Evolutionary conservation across 2,113 vertebrate genomes (phyloP).

Genomic region (Leptocoma aspasia): DNA sequence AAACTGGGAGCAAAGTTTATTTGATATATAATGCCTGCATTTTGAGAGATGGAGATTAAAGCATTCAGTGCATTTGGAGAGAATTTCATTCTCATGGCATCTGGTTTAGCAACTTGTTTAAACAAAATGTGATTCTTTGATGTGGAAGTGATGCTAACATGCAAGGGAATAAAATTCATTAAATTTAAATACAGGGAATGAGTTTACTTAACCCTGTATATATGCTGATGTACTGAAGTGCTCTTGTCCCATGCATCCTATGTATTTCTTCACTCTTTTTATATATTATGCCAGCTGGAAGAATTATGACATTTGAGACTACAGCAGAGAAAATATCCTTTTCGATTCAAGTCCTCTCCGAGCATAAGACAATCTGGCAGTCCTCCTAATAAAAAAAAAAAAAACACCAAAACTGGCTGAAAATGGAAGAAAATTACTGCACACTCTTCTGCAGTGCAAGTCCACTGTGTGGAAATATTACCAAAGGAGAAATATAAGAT

Average conservation of each 20-base stretch:
- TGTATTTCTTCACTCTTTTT: background rate
- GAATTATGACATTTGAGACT: background rate
- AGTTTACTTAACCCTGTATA: background rate
- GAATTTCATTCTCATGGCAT: background rate
- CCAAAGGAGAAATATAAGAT: background rate
- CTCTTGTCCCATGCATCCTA: background rate
- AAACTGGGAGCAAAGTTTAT: background rate
- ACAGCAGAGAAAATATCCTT: background rate
- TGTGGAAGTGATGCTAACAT: constrained; percentile 6
- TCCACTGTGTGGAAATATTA: background rate
- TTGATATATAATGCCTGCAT: background rate
- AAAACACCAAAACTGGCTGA: background rate
- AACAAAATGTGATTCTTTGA: constrained; percentile 30
- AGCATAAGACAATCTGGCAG: background rate
- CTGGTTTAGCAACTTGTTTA: constrained; percentile 22
- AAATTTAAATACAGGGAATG: background rate
- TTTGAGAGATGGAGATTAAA: background rate
- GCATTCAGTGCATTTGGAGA: background rate
- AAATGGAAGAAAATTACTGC: background rate
- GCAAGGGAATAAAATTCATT: background rate
- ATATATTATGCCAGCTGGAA: background rate
- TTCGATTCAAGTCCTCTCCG: background rate
- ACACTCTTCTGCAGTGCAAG: background rate
- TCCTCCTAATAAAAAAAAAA: background rate
- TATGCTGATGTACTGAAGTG: background rate